A percentile compares a stretch with the other conserved stretches of the same genome.
phyloP scores from a whole-genome alignment of 1,140 invertebrate species.

The Akabosia matsudoensis region DNA sequence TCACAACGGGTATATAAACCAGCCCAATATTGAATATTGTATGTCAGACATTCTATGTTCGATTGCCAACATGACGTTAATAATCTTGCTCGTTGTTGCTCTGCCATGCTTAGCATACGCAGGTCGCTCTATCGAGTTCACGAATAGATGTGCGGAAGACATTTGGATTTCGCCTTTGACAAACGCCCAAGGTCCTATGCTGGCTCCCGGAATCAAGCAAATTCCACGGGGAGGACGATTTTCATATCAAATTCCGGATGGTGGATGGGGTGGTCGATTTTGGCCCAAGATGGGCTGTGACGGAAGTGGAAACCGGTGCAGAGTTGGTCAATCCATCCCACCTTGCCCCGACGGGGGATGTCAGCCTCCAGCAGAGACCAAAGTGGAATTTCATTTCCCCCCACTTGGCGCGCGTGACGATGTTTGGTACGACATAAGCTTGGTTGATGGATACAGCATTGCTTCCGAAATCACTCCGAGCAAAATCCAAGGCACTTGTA shows the following conservation, averaged over 20 bases:
- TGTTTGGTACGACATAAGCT: conserved; percentile 43
- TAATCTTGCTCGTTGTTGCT: too few relatives aligned
- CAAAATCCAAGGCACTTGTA: conserved; percentile 25
- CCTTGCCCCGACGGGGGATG: conserved; percentile 20
- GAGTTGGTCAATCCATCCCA: conserved; percentile 1
- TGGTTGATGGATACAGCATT: conserved; percentile 44
- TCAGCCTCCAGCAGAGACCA: conserved; percentile 42
- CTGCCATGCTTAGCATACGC: too few relatives aligned
- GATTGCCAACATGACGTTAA: too few relatives aligned
- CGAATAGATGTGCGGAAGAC: conserved; percentile 29
- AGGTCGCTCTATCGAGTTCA: conserved; percentile 18
- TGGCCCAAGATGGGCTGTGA: conserved; percentile 39
- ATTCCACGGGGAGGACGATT: conserved; percentile 8
- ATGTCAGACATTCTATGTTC: too few relatives aligned
- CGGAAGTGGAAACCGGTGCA: not conserved
- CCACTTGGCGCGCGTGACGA: not conserved
- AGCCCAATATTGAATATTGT: too few relatives aligned
- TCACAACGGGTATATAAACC: too few relatives aligned
- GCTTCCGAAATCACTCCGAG: conserved; percentile 40
- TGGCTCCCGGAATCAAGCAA: not conserved
- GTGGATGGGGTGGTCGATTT: conserved; percentile 44
- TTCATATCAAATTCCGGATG: conserved; percentile 36
- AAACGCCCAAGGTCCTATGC: conserved; percentile 21
- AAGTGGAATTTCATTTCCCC: conserved; percentile 43
- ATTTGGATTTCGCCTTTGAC: conserved; percentile 35